Conservation (phyloP, 2,113 vertebrate genomes). For the Esox niger region DNA sequence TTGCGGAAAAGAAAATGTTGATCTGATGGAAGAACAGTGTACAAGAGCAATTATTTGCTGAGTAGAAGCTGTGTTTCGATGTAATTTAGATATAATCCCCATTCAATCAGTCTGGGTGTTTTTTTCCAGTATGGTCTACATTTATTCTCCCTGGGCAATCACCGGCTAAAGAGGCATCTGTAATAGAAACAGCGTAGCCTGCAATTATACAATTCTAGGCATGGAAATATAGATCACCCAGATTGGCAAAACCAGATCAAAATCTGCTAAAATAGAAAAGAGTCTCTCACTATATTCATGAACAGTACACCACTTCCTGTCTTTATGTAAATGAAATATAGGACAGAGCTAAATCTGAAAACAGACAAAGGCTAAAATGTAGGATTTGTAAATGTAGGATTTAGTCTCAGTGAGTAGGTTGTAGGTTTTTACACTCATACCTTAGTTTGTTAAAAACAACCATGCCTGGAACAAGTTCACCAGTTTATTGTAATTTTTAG, state of each 20-base stretch:
- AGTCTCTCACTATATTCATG: conserved; percentile 6
- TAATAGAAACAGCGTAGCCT: conserved; percentile 54
- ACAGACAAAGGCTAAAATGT: no score
- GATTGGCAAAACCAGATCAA: conserved; percentile 30
- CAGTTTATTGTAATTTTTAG: no score
- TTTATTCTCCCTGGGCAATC: conserved; percentile 31
- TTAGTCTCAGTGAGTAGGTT: no score
- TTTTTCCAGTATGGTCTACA: conserved; percentile 27
- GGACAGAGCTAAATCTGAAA: no score
- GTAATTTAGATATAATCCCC: conserved; percentile 13
- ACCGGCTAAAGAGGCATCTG: conserved; percentile 30
- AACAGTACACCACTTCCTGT: no score
- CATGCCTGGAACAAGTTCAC: no score
- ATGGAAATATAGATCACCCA: conserved; percentile 47
- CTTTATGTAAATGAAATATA: no score
- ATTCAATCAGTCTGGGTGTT: conserved; percentile 6
- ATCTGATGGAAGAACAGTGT: no score
- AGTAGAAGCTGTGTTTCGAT: conserved; percentile 11
- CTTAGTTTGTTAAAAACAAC: no score
- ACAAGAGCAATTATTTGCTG: no score
- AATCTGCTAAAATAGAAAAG: conserved; percentile 53
- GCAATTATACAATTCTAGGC: conserved; percentile 52
- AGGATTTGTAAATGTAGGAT: no score
- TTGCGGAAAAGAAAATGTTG: conserved; percentile 2
- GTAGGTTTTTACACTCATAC: no score